Percentiles rank a stretch among this genome's conserved stretches.
These are phyloP conservation scores for Strigamia maritima DNA, from an alignment of 2,888 invertebrate species.

Conservation along the genomic window DNA sequence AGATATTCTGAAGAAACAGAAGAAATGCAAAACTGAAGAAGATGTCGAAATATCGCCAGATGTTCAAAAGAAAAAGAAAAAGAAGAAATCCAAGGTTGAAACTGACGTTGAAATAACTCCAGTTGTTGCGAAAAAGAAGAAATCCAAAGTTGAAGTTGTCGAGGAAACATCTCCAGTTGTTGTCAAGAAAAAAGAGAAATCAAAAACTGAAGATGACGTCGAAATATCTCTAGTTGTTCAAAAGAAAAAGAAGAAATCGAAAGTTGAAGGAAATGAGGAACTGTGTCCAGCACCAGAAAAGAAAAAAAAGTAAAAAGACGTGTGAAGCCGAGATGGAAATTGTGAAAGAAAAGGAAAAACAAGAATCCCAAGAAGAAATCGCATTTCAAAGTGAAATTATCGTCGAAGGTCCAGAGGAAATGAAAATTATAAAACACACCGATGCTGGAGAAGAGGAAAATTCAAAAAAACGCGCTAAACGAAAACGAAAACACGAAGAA, in stretches of 20 bases:
- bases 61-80: neutral
- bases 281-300: neutral
- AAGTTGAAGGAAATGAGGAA: neutral
- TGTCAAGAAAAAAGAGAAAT: neutral
- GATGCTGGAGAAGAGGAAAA: too few species aligned
- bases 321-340: neutral
- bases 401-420: too few species aligned
- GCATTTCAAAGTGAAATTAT: too few species aligned
- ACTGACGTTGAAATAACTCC: neutral
- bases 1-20: neutral
- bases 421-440: too few species aligned
- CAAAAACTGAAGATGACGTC: neutral
- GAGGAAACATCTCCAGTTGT: neutral
- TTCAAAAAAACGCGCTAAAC: too few species aligned
- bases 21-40: neutral
- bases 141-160: neutral
- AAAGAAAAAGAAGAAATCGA: neutral
- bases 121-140: neutral
- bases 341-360: too few species aligned
- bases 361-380: too few species aligned
- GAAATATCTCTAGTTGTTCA: too few species aligned
- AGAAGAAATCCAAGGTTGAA: neutral
- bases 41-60: neutral
- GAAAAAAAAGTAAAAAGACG: neutral
- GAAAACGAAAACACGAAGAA: too few species aligned